Percentiles rank a stretch among this genome's conserved stretches.
phyloP scores from a whole-genome alignment of 2,888 invertebrate genomes.

The Tachina grossa region DNA sequence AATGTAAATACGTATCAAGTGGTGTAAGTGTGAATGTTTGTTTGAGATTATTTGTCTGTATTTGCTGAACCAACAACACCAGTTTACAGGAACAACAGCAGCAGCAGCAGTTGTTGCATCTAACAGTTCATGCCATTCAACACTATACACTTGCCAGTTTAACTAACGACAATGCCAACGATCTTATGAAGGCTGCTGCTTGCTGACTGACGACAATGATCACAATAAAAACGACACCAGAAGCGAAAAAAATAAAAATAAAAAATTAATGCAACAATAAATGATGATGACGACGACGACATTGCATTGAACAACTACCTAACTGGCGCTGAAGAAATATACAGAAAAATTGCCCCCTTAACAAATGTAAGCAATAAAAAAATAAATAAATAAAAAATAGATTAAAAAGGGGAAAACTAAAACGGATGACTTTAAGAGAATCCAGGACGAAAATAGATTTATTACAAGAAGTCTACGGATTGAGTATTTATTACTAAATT shows the following conservation, averaged over 20 bases:
- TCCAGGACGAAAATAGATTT: constrained; percentile 74
- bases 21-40: constrained; percentile 32
- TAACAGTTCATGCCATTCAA: constrained; percentile 54
- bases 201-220: constrained; percentile 30
- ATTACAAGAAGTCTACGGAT: constrained; percentile 69
- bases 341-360: constrained; percentile 63
- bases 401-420: neutral
- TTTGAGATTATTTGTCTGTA: constrained; percentile 17
- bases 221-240: constrained; percentile 21
- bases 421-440: constrained; percentile 69
- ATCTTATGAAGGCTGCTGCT: constrained; percentile 66
- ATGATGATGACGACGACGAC: constrained; percentile 53
- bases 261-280: constrained; percentile 24
- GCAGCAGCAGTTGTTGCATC: constrained; percentile 36
- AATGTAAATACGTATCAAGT: constrained; percentile 19
- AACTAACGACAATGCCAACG: constrained; percentile 64
- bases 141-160: constrained; percentile 50
- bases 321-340: neutral
- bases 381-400: constrained; percentile 11
- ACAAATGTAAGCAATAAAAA: constrained; percentile 51
- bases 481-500: constrained; percentile 53
- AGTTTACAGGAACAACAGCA: constrained; percentile 6
- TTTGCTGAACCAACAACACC: constrained; percentile 15
- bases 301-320: constrained; percentile 47
- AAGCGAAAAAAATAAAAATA: constrained; percentile 3